phyloP scores from a whole-genome alignment of 2,797 vertebrate genomes.

The Loris lydekkerianus region DNA sequence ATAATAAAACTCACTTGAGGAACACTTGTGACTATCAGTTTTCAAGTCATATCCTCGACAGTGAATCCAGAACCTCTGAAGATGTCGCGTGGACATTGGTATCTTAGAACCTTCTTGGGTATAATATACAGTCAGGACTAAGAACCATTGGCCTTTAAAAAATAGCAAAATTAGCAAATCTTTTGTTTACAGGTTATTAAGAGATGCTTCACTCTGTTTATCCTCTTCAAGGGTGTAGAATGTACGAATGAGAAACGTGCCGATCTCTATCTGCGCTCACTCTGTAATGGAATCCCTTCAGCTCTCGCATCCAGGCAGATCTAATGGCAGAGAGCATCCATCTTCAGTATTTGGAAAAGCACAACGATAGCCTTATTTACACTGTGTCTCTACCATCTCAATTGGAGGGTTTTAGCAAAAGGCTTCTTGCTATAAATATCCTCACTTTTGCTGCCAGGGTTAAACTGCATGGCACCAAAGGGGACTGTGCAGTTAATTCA shows the following conservation, averaged over 20 bases:
- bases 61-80: not conserved
- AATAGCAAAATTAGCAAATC: not conserved
- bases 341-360: not conserved
- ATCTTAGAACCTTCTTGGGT: not conserved
- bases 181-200: not conserved
- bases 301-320: not conserved
- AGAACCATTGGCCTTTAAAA: not conserved
- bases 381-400: not conserved
- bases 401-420: not conserved
- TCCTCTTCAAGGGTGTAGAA: not conserved
- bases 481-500: too few relatives aligned
- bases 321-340: not conserved
- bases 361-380: not conserved
- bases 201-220: not conserved
- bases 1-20: not conserved
- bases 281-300: not conserved
- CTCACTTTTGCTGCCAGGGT: not conserved
- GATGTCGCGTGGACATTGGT: not conserved
- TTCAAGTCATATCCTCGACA: not conserved
- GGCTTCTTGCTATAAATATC: not conserved
- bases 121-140: not conserved
- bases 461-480: not conserved
- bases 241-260: not conserved
- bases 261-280: not conserved
- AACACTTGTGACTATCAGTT: not conserved